Evolutionary conservation across 2,888 invertebrate genomes (phyloP).

Genomic region (Taenaris catops): DNA sequence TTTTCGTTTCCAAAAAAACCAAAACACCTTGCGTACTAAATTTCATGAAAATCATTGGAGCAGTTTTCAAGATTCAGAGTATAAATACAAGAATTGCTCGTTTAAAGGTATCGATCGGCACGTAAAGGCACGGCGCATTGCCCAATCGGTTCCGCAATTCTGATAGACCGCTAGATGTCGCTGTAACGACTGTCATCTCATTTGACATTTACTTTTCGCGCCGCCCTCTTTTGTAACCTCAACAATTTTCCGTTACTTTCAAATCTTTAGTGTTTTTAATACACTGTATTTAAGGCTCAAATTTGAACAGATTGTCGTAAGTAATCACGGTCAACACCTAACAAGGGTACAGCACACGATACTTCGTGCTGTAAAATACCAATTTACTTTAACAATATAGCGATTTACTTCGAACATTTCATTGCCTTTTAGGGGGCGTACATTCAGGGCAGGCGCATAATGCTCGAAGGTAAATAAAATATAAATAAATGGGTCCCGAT

Average conservation of each 20-base stretch:
- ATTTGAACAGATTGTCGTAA: slow-evolving; percentile 14
- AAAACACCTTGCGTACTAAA: no score
- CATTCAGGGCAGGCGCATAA: slow-evolving; percentile 60
- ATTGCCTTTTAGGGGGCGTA: slow-evolving; percentile 59
- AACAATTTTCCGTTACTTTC: slow-evolving; percentile 14
- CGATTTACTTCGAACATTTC: slow-evolving; percentile 62
- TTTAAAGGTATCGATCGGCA: no score
- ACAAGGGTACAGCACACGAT: slow-evolving; percentile 56
- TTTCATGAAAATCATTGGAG: no score
- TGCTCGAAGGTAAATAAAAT: slow-evolving; percentile 44
- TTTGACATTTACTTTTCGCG: slow-evolving; percentile 55
- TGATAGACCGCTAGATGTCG: slow-evolving; percentile 47
- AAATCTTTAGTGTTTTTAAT: slow-evolving; percentile 11
- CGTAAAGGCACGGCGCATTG: slow-evolving; percentile 13
- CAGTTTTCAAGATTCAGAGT: no score
- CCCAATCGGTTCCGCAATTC: slow-evolving; percentile 16
- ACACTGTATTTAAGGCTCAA: slow-evolving; percentile 13
- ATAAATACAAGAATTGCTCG: no score
- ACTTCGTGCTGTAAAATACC: slow-evolving; percentile 68
- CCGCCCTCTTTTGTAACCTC: slow-evolving; percentile 24
- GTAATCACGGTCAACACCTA: slow-evolving; percentile 32
- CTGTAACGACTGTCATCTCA: slow-evolving; percentile 50
- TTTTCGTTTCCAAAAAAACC: no score
- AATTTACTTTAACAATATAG: slow-evolving; percentile 73
- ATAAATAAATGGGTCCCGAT: slow-evolving; percentile 40